Evolutionary conservation across 92 coral and sea anemone species (phyloP).

Genomic region (Blastomussa wellsi): DNA sequence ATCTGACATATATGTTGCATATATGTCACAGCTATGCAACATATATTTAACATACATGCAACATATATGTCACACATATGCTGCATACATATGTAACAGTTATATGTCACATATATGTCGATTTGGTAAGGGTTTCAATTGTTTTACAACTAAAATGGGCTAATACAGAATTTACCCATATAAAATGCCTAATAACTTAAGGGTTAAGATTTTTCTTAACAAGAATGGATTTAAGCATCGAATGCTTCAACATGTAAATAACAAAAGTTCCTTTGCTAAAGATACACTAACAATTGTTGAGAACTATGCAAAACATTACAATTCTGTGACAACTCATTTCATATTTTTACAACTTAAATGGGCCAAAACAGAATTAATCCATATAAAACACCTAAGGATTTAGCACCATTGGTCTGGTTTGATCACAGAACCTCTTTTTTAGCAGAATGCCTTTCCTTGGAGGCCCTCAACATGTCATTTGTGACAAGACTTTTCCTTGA

Average conservation of each 20-base stretch:
- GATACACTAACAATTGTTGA: slow-evolving; percentile 1
- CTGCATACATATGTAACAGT: background rate
- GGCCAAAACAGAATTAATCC: slow-evolving; percentile 5
- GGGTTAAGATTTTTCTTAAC: slow-evolving; percentile 29
- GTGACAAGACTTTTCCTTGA: slow-evolving; percentile 41
- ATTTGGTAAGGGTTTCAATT: slow-evolving; percentile 4
- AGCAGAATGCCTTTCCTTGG: slow-evolving; percentile 10
- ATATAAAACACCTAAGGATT: background rate
- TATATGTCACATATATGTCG: slow-evolving; percentile 27
- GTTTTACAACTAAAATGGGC: too few species aligned
- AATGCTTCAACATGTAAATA: background rate
- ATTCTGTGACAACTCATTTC: background rate
- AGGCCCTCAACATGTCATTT: slow-evolving; percentile 23
- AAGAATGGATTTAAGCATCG: slow-evolving; percentile 34
- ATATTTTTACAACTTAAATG: slow-evolving; percentile 9
- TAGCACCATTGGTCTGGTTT: background rate
- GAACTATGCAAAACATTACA: background rate
- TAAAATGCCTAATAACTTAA: slow-evolving; percentile 19
- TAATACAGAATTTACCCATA: slow-evolving; percentile 19
- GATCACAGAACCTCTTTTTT: slow-evolving; percentile 17
- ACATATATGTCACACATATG: slow-evolving; percentile 13
- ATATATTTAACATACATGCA: too few species aligned
- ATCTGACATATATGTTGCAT: slow-evolving; percentile 12
- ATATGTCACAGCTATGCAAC: too few species aligned
- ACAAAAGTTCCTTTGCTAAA: background rate